Conservation (phyloP, 2,113 vertebrate genomes). For the Laticauda laticaudata region DNA sequence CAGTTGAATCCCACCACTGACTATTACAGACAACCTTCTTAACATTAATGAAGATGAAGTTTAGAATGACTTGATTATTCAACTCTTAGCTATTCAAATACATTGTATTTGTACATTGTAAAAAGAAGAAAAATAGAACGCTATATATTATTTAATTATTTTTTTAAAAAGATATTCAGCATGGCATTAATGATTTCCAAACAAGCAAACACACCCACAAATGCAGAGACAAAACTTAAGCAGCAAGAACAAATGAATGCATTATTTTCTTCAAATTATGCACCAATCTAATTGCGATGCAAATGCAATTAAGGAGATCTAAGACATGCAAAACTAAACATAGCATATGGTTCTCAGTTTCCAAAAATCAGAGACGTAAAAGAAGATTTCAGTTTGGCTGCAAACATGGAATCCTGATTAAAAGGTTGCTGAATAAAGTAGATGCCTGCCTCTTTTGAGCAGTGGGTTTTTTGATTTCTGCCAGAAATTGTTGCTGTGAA, state of each 20-base stretch:
- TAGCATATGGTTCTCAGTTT: constrained; percentile 63
- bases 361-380: constrained; percentile 57
- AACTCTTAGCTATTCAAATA: background rate
- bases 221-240: constrained; percentile 20
- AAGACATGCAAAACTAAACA: constrained; percentile 63
- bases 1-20: no score
- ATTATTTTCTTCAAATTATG: constrained; percentile 58
- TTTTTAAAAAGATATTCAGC: constrained; percentile 7
- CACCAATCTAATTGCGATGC: constrained; percentile 62
- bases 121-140: background rate
- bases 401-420: constrained; percentile 45
- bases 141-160: background rate
- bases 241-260: constrained; percentile 35
- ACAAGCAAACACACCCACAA: background rate
- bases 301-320: constrained; percentile 64
- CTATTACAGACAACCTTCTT: no score
- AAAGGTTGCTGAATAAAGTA: constrained; percentile 54
- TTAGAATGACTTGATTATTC: background rate
- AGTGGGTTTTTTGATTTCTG: constrained; percentile 24
- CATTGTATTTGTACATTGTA: background rate
- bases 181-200: constrained; percentile 26
- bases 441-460: constrained; percentile 38
- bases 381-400: constrained; percentile 48
- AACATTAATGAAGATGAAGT: no score
- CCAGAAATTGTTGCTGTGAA: constrained; percentile 34